A percentile compares a stretch with the other conserved stretches of the same genome.
These are phyloP conservation scores for Euschistus heros DNA, from an alignment of 1,140 invertebrate genomes.

Conservation along the genomic window DNA sequence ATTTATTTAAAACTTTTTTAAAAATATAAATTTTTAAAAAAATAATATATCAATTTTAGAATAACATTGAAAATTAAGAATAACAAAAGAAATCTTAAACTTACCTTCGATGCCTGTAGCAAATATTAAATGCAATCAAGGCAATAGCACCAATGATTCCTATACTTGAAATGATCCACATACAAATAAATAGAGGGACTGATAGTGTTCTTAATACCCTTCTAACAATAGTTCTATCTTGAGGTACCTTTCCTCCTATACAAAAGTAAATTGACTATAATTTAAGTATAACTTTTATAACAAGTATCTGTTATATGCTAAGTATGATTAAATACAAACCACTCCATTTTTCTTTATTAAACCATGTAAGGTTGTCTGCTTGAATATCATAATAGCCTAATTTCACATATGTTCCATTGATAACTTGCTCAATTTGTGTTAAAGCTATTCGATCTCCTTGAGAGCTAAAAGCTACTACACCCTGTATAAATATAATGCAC, in stretches of 20 bases:
- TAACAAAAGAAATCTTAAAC: too few relatives aligned
- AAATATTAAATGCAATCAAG: constrained; percentile 82
- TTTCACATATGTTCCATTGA: constrained; percentile 86
- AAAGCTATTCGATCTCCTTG: constrained; percentile 97
- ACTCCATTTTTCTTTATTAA: constrained; percentile 78
- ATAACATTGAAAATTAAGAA: too few relatives aligned
- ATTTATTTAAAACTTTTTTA: too few relatives aligned
- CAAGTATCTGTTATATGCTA: not conserved
- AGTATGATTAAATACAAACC: constrained; percentile 40
- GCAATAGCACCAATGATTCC: constrained; percentile 73
- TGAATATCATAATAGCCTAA: constrained; percentile 95
- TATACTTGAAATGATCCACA: constrained; percentile 74
- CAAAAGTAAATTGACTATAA: not conserved
- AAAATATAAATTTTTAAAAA: too few relatives aligned
- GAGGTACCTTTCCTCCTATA: constrained; percentile 68
- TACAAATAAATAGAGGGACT: constrained; percentile 75
- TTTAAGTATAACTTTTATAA: not conserved
- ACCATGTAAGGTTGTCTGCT: constrained; percentile 89
- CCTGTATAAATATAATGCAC: constrained; percentile 44
- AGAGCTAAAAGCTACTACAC: constrained; percentile 87
- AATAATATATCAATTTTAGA: too few relatives aligned
- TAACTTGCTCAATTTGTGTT: constrained; percentile 96
- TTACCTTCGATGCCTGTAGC: constrained; percentile 81
- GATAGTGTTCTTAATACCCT: constrained; percentile 74
- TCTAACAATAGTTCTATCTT: constrained; percentile 83